These are phyloP conservation scores for Leucophenga varia DNA, from an alignment of 1,140 invertebrate species.

Conservation along the genomic window DNA sequence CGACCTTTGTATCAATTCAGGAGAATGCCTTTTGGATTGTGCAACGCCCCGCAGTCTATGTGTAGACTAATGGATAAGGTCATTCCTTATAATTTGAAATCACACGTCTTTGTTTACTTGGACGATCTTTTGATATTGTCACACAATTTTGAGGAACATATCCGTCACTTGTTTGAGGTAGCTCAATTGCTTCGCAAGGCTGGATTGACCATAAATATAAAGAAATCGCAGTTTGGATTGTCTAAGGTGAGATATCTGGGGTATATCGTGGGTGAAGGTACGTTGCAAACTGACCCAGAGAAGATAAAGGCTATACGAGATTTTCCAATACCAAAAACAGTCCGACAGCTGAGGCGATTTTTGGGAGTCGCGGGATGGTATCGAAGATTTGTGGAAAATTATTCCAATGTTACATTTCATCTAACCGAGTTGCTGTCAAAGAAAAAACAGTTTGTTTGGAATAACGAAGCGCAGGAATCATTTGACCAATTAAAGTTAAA, in stretches of 20 bases:
- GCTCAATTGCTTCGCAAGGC: not conserved
- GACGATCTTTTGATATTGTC: not conserved
- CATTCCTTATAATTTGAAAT: constrained; percentile 1
- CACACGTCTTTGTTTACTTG: not conserved
- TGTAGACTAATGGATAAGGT: constrained; percentile 5
- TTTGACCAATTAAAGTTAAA: too few species aligned
- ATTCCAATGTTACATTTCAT: too few species aligned
- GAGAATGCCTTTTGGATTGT: not conserved
- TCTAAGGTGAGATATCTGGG: constrained; percentile 39
- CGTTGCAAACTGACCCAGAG: constrained; percentile 42
- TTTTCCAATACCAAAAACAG: constrained; percentile 4
- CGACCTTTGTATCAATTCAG: not conserved
- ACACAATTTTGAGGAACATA: not conserved
- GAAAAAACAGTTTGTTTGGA: too few species aligned
- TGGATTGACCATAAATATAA: too few species aligned
- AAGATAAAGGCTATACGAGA: constrained; percentile 20
- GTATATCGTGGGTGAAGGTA: constrained; percentile 34
- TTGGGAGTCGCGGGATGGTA: too few species aligned
- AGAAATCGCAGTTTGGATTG: constrained; percentile 1
- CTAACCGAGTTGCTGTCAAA: too few species aligned
- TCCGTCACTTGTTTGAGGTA: not conserved
- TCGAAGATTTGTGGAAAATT: too few species aligned
- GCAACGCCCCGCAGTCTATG: constrained; percentile 1
- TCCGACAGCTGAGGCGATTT: too few species aligned
- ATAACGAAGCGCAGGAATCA: too few species aligned